phyloP scores from a whole-genome alignment of 2,888 invertebrate species.

The Tiliacea citrago region DNA sequence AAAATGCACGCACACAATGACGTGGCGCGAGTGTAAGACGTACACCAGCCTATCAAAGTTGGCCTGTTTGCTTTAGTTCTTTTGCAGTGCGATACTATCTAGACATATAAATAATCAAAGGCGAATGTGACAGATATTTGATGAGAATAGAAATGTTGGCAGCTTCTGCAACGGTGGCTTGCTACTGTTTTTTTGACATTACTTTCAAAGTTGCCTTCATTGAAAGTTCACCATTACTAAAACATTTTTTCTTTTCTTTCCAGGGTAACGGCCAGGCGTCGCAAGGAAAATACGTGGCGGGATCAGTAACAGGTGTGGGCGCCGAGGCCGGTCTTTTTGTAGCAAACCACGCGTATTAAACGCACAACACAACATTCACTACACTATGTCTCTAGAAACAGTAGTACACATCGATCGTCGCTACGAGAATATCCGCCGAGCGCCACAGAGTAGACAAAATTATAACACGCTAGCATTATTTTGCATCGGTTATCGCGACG shows the following conservation, averaged over 20 bases:
- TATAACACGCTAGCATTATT: slow-evolving; percentile 44
- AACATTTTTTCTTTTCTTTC: slow-evolving; percentile 55
- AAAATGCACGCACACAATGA: too few relatives aligned
- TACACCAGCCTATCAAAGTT: too few relatives aligned
- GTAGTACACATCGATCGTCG: slow-evolving; percentile 48
- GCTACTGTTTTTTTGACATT: neutral
- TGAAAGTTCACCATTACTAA: neutral
- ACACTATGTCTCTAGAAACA: slow-evolving; percentile 56
- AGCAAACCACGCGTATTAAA: slow-evolving; percentile 98
- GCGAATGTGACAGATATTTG: neutral
- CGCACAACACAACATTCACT: slow-evolving; percentile 53
- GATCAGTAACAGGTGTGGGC: slow-evolving; percentile 96
- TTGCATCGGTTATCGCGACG: slow-evolving; percentile 19
- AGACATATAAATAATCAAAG: too few relatives aligned
- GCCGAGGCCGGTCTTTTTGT: slow-evolving; percentile 97
- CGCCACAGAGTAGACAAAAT: slow-evolving; percentile 46
- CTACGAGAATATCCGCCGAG: slow-evolving; percentile 40
- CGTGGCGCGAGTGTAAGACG: too few relatives aligned
- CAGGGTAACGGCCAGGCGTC: slow-evolving; percentile 98
- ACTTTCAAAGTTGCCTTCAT: neutral
- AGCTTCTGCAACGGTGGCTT: neutral
- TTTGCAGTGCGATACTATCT: too few relatives aligned
- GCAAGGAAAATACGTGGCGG: slow-evolving; percentile 97
- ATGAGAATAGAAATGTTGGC: neutral
- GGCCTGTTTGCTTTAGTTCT: too few relatives aligned